Evolutionary conservation across 2,113 vertebrate species (phyloP), one percentile per base, ranked within the genome.

Genomic region (Chaetops frenatus): DNA sequence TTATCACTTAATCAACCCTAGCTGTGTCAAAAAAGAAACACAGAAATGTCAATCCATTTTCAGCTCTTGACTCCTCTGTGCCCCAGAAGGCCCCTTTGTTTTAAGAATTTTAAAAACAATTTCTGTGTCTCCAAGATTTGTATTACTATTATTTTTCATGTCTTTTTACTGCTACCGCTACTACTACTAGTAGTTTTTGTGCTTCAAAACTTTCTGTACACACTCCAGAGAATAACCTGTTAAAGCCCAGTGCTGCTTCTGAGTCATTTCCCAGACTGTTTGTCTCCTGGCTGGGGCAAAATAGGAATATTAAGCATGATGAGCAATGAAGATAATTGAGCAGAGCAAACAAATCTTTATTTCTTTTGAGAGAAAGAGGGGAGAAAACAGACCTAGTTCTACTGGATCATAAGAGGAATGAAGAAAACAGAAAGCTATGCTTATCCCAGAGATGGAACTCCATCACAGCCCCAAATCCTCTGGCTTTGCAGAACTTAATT

Each of bases 1-100:
- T 96, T 95, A 96, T 86, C 88, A 86, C 87, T 93, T 96, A 81
- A 94, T 95, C 92, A 95, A 66, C 76, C 14, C 31, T 54, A 64
- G 82, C 14, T 56, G 15, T 93, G 92, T 92, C 95, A 95, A 88
- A 94, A 95, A 93, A 79, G 86, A 92, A 95, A 81, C 0, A 0
- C 28, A 90, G 88, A 93, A 81, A 92, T 71, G 90, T 94, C 95
- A 96, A 95, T 95, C 92, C 36, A 35, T 77, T 93, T 93, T 67
- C 76, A 78, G 0, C 18, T 62, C 64, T 62, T 58, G 53, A 7
- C 7, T 95, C 40, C 71, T 28, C 33, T 28, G 61, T 60, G 65
- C 15, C 66, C 47, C 62, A 57, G 70, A 90, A 88, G 16, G 10
- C 14, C 9, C 19, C 9, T 50, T 58, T 80, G 21, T 90, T 92